Evolutionary conservation across 1,140 invertebrate genomes (phyloP).

Genomic region (Lepidurus apus): DNA sequence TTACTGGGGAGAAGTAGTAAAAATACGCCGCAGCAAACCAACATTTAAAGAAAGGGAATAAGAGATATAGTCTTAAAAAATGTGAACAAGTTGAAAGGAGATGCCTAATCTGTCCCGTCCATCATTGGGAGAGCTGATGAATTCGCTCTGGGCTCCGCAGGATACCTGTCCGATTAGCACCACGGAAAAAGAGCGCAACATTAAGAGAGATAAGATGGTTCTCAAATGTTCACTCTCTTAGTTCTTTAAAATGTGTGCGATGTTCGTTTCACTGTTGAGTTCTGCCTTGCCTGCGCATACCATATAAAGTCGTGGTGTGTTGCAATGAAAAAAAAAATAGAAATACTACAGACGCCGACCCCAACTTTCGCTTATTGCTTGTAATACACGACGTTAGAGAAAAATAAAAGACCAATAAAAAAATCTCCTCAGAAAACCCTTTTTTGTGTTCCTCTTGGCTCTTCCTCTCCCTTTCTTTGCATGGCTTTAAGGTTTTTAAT

Average conservation of each 20-base stretch:
- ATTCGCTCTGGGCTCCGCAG: constrained; percentile 12
- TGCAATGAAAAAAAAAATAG: not conserved
- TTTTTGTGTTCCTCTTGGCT: not conserved
- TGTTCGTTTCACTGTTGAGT: not conserved
- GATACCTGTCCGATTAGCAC: constrained; percentile 14
- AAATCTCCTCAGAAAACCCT: not conserved
- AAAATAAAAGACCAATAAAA: constrained; percentile 22
- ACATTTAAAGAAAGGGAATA: no score
- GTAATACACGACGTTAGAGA: constrained; percentile 10
- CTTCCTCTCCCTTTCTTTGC: not conserved
- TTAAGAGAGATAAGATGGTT: not conserved
- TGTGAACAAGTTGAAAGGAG: not conserved
- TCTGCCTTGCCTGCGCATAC: no score
- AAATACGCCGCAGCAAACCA: no score
- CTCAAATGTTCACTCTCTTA: not conserved
- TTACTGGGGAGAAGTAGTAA: no score
- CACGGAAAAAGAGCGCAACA: not conserved
- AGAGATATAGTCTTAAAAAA: not conserved
- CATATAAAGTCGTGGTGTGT: no score
- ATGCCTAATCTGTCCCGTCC: not conserved
- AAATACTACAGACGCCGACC: not conserved
- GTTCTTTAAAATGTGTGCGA: not conserved
- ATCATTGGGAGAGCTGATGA: not conserved
- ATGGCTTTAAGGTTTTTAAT: constrained; percentile 1
- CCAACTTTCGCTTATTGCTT: constrained; percentile 22